Evolutionary conservation across 2,888 invertebrate genomes (phyloP).

Genomic region (Noctuana brunneofusca): DNA sequence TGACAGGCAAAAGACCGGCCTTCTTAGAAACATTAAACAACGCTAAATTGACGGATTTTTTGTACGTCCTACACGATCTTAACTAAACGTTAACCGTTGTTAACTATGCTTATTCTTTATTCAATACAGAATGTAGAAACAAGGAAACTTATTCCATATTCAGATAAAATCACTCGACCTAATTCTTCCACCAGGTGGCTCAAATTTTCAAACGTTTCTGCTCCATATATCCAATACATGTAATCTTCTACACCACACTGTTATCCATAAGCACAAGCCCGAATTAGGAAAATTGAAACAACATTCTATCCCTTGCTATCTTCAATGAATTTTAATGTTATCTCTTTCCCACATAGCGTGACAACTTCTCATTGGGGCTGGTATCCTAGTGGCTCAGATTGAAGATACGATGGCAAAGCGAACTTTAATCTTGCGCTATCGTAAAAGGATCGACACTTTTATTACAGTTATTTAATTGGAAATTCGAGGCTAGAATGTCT

Average conservation of each 20-base stretch:
- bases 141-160: background rate
- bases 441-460: constrained; percentile 32
- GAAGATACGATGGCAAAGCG: constrained; percentile 52
- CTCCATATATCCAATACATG: constrained; percentile 16
- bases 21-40: no score
- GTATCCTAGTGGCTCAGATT: constrained; percentile 47
- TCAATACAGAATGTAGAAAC: background rate
- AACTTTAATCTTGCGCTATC: constrained; percentile 42
- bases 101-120: no score
- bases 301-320: constrained; percentile 45
- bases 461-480: constrained; percentile 24
- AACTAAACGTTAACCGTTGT: no score
- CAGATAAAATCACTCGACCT: constrained; percentile 4
- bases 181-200: background rate
- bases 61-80: no score
- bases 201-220: constrained; percentile 6
- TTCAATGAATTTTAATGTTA: constrained; percentile 11
- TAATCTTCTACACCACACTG: constrained; percentile 6
- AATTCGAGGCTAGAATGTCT: background rate
- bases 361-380: constrained; percentile 53
- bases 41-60: no score
- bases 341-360: constrained; percentile 55
- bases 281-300: constrained; percentile 35
- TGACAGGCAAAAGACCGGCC: no score
- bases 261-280: constrained; percentile 8